phyloP scores from a whole-genome alignment of 2,113 vertebrate species.

The Solea senegalensis region DNA sequence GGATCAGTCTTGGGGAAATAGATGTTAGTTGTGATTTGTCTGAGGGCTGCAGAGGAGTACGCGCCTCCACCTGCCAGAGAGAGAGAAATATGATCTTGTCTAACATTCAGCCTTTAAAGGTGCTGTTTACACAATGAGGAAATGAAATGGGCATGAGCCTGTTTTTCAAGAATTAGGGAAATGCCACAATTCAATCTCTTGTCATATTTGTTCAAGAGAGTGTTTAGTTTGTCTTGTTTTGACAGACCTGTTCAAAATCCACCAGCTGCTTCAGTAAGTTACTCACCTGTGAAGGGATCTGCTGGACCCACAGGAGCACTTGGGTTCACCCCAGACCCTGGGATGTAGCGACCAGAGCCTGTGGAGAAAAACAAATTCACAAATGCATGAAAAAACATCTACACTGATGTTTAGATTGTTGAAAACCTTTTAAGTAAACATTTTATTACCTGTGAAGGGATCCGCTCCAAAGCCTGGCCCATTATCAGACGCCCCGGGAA shows the following conservation, averaged over 20 bases:
- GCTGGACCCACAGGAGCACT: constrained; percentile 65
- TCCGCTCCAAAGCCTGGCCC: constrained; percentile 68
- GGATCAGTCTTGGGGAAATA: constrained; percentile 96
- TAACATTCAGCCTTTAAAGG: neutral
- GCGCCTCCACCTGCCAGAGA: constrained; percentile 83
- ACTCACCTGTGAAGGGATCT: constrained; percentile 90
- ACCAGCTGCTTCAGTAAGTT: neutral
- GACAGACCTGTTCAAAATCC: neutral
- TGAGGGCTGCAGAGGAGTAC: constrained; percentile 79
- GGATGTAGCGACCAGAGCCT: constrained; percentile 95
- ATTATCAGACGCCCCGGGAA: constrained; percentile 72
- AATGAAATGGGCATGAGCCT: neutral
- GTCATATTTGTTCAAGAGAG: neutral
- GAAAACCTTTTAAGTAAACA: neutral
- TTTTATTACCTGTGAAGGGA: constrained; percentile 81
- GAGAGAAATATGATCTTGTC: neutral
- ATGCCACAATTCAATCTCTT: neutral
- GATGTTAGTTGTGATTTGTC: constrained; percentile 85
- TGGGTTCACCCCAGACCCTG: constrained; percentile 78
- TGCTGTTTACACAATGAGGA: neutral
- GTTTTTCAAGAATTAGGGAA: neutral
- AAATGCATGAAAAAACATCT: neutral
- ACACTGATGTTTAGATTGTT: neutral
- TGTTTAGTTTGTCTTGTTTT: neutral
- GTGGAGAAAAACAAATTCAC: neutral